Evolutionary conservation across 2,888 invertebrate genomes (phyloP).

Genomic region (Drymonia ruficornis): DNA sequence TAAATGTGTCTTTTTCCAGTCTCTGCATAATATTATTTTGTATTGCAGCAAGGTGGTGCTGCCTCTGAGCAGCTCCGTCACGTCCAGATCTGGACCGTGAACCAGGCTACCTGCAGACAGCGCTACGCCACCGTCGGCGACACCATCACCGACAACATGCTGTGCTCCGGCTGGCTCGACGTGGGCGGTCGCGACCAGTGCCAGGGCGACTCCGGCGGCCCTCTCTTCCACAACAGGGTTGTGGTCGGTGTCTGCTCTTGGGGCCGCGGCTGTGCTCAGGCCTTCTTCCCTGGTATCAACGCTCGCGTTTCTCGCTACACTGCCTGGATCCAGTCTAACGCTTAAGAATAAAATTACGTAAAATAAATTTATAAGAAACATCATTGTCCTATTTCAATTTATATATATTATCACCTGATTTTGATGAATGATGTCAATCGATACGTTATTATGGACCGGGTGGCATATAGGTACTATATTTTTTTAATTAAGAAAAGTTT

Average conservation of each 20-base stretch:
- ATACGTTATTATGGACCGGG: too few species aligned
- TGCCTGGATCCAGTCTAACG: slow-evolving; percentile 53
- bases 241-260: slow-evolving; percentile 57
- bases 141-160: slow-evolving; percentile 53
- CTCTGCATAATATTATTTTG: neutral
- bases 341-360: slow-evolving; percentile 30
- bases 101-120: slow-evolving; percentile 41
- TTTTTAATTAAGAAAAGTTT: too few species aligned
- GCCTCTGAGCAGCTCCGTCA: too few species aligned
- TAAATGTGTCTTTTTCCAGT: too few species aligned
- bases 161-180: slow-evolving; percentile 62
- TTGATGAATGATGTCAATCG: too few species aligned
- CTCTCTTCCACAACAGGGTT: slow-evolving; percentile 56
- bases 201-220: slow-evolving; percentile 64
- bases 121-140: slow-evolving; percentile 39
- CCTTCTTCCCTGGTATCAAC: slow-evolving; percentile 50
- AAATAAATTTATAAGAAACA: neutral
- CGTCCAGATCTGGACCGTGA: slow-evolving; percentile 53
- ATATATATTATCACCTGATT: too few species aligned
- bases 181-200: slow-evolving; percentile 69
- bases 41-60: slow-evolving; percentile 27
- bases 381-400: too few species aligned
- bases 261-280: slow-evolving; percentile 43
- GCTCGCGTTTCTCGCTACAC: slow-evolving; percentile 53
- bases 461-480: too few species aligned